Percentiles rank a stretch among this genome's conserved stretches.
Evolutionary conservation across 2,113 vertebrate species (phyloP).

Genomic region (Pitta sordida): DNA sequence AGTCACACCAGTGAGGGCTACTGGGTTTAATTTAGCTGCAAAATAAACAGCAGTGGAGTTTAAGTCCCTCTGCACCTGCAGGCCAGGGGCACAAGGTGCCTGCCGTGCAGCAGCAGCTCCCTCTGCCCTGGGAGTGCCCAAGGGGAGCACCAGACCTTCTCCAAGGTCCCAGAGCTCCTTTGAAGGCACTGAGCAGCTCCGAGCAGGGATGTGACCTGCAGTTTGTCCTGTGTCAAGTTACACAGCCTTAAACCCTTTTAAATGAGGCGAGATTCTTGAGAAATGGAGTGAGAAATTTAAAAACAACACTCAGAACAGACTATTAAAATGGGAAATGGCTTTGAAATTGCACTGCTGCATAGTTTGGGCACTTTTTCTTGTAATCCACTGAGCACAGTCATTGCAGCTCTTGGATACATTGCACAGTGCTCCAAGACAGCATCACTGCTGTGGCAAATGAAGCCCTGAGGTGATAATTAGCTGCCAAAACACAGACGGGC

Average conservation of each 20-base stretch:
- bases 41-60: no score
- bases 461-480: not conserved
- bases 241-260: not conserved
- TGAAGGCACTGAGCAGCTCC: not conserved
- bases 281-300: not conserved
- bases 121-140: not conserved
- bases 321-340: not conserved
- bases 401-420: not conserved
- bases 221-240: not conserved
- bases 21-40: no score
- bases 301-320: not conserved
- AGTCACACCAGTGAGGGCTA: rapidly evolving
- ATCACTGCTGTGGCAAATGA: not conserved
- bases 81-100: not conserved
- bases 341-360: not conserved
- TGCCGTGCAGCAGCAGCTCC: not conserved
- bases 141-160: not conserved
- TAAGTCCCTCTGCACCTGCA: no score
- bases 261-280: not conserved
- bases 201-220: not conserved
- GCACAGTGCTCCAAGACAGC: not conserved
- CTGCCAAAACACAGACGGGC: not conserved
- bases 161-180: not conserved
- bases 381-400: not conserved
- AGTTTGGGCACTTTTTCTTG: not conserved